Conservation (phyloP, 2,113 vertebrate genomes). For the Rhea pennata region DNA sequence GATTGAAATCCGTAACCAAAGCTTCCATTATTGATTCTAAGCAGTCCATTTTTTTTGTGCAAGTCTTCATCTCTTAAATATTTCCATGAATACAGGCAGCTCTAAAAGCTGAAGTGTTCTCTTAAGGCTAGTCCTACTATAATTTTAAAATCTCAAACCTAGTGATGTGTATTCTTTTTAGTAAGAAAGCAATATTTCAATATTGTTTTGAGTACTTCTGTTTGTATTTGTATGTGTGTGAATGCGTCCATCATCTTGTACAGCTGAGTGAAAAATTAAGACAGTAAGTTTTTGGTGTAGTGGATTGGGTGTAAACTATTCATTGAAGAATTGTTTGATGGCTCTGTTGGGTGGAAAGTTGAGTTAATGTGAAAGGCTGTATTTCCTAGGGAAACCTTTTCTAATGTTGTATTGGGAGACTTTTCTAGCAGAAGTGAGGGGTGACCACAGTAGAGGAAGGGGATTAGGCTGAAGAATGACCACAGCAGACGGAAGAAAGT, state of each 20-base stretch:
- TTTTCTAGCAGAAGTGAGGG: background rate
- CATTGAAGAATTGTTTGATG: background rate
- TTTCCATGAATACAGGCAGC: background rate
- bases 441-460: background rate
- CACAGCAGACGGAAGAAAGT: background rate
- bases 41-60: too few relatives aligned
- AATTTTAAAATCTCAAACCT: background rate
- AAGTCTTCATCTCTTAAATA: background rate
- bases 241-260: background rate
- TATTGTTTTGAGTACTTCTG: background rate
- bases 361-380: rapidly evolving
- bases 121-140: background rate
- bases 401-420: background rate
- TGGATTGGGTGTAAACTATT: background rate
- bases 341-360: too few relatives aligned
- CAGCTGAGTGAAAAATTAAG: background rate
- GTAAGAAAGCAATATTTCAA: background rate
- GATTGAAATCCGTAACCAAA: background rate
- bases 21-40: background rate
- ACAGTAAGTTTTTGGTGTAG: background rate
- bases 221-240: background rate
- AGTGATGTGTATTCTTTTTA: background rate
- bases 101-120: background rate
- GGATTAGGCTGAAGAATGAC: background rate
- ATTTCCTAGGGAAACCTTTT: background rate